These are phyloP conservation scores for Drosophila suzukii DNA, from an alignment of 1,140 invertebrate species.

Conservation along the genomic window DNA sequence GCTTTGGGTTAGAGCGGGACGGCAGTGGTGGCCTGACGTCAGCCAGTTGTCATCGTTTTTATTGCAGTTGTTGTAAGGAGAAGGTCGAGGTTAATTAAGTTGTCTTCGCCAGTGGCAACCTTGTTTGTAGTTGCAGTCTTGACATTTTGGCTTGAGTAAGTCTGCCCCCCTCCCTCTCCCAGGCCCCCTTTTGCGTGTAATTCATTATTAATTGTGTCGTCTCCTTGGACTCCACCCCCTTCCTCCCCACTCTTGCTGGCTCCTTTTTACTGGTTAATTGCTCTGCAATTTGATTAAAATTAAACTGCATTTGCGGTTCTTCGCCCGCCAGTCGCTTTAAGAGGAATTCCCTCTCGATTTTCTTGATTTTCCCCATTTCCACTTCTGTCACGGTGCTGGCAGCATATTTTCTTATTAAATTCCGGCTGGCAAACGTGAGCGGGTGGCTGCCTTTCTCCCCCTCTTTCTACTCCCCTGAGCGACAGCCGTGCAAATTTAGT, in stretches of 20 bases:
- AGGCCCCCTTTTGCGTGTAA: slow-evolving; percentile 11
- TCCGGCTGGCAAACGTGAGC: slow-evolving; percentile 57
- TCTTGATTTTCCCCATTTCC: slow-evolving; percentile 16
- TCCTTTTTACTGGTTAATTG: slow-evolving; percentile 59
- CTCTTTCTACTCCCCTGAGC: slow-evolving; percentile 15
- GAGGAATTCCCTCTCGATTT: slow-evolving; percentile 18
- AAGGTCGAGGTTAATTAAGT: slow-evolving; percentile 84
- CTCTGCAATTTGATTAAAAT: slow-evolving; percentile 76
- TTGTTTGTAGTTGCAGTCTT: slow-evolving; percentile 69
- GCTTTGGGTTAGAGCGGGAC: background rate
- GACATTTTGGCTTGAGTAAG: slow-evolving; percentile 64
- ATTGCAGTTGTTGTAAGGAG: slow-evolving; percentile 48
- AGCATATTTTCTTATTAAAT: slow-evolving; percentile 71
- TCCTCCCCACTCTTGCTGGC: background rate
- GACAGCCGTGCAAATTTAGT: slow-evolving; percentile 72
- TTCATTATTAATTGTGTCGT: slow-evolving; percentile 74
- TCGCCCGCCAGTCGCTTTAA: slow-evolving; percentile 56
- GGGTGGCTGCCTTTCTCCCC: slow-evolving; percentile 29
- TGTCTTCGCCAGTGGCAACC: slow-evolving; percentile 72
- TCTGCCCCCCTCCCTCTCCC: background rate
- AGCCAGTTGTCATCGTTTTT: slow-evolving; percentile 40
- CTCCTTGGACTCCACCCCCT: slow-evolving; percentile 4
- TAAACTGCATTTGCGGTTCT: slow-evolving; percentile 69
- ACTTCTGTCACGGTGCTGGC: slow-evolving; percentile 58
- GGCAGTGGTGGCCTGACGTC: slow-evolving; percentile 58